These are phyloP conservation scores for Hippocampus kuda DNA, from an alignment of 2,797 vertebrate species.

Conservation along the genomic window DNA sequence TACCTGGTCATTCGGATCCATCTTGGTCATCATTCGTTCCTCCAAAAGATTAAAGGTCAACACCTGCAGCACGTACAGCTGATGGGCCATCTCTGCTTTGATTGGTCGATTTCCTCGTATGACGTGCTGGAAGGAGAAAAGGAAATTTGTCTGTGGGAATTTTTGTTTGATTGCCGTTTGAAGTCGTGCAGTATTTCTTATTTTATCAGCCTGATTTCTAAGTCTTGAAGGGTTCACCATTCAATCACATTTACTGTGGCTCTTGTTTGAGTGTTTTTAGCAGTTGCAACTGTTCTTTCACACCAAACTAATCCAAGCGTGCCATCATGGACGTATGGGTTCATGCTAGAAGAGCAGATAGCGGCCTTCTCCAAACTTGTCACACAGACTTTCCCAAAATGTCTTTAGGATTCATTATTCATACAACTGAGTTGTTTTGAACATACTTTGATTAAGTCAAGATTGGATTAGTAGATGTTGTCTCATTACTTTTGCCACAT, in stretches of 20 bases:
- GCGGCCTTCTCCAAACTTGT: too few relatives aligned
- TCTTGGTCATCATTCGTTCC: constrained; percentile 99
- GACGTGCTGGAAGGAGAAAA: constrained; percentile 72
- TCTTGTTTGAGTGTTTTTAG: too few relatives aligned
- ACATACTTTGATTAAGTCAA: background rate
- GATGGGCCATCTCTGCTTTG: constrained; percentile 98
- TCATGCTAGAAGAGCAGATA: too few relatives aligned
- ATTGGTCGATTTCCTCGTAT: constrained; percentile 94
- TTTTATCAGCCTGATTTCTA: too few relatives aligned
- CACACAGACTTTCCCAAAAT: too few relatives aligned
- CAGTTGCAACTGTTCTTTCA: too few relatives aligned
- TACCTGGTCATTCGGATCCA: constrained; percentile 97
- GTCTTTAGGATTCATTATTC: background rate
- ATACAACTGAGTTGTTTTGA: background rate
- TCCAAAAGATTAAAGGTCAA: constrained; percentile 96
- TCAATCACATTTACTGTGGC: too few relatives aligned
- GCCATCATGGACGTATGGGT: too few relatives aligned
- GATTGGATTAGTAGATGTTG: background rate
- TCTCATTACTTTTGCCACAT: background rate
- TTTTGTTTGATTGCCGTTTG: background rate
- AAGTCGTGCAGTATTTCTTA: too few relatives aligned
- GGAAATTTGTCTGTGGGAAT: background rate
- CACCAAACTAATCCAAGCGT: too few relatives aligned
- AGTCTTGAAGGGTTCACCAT: too few relatives aligned
- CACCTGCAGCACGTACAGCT: constrained; percentile 94